Evolutionary conservation across 2,888 invertebrate species (phyloP), one percentile per base, ranked within the genome.

Genomic region (Chirona hameri): DNA sequence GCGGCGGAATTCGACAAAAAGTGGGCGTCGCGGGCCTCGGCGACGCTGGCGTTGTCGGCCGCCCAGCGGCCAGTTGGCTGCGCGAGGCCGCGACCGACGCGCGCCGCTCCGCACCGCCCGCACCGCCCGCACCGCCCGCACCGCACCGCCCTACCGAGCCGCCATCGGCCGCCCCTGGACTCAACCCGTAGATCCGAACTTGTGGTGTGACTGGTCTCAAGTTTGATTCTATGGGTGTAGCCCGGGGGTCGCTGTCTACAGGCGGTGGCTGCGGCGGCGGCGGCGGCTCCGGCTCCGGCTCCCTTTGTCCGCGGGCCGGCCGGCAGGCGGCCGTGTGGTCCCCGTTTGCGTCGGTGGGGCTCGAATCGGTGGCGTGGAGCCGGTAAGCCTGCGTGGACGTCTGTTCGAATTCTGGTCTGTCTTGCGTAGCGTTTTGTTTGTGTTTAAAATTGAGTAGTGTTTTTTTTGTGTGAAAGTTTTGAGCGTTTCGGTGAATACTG

Each of bases 111-210:
- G 1, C 15, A 18, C 2, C 52, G 52, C 52, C 52, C 2, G 52
- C 4, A 24, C 65, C 24, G 65, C 65, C 7, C 24, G 10, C 29
- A 27, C n/a, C 69, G n/a, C 29, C 69, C 29, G 29, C 14, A 69
- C 69, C 27, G 69, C 69, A 29, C 69, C 14, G n/a, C 27, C 14
- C 14, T 10, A n/a, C 65, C 5, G 9, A 65, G 65, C 14, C 57
- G 57, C 60, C 60, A 60, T 21, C 60, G 60, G 27, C 69, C 69
- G 69, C 69, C 29, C n/a, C 69, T 18, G 69, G 69, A 15, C 69
- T 69, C 9, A 69, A 69, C 69, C 69, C 69, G 69, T 69, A 69
- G 69, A 69, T 69, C 69, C 69, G 69, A 69, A 69, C 69, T 69
- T 69, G 69, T 69, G 69, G n/a, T 69, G 29, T 15, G 14, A 14